Base-by-base conservation (phyloP, 30 jellyfish, hydroid and myxozoan species). In the Cassiopea andromeda region DNA sequence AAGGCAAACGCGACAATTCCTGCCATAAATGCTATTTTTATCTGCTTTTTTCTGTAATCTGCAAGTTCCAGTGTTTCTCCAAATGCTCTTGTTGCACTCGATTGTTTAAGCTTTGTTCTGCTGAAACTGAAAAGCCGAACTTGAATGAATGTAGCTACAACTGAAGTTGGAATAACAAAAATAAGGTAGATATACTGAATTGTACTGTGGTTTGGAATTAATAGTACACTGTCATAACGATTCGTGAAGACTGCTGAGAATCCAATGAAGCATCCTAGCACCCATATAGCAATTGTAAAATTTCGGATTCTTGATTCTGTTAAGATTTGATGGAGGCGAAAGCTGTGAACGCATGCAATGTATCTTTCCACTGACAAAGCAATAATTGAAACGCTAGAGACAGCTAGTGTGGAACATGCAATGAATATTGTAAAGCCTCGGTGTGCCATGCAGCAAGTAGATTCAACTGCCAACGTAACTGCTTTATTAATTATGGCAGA, bases 271-370 rank as follows among this genome's bases (percentile, higher is more conserved):
- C 38, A 48, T 18, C 87, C 87, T 5, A 78, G 59, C 7, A 50
- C 38, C 87, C 87, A 78, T 27, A 27, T 27, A 27, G 38, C 50
- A 57, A 57, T 46, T 38, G 54, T 48, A 15, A 8, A 6, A 16
- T 17, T 1, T 1, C 46, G 57, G 27, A 78, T 76, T 60, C 87
- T 57, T 4, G 43, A 6, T 8, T 48, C 54, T 18, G 87, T 15
- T 12, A 78, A 13, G 46, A 78, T 78, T 8, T 18, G 75, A 38
- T 78, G 87, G 16, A 78, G 75, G n/a, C 59, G 87, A 12, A 50
- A n/a, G 75, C 77, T 13, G 50, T 78, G 76, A 2, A 78, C n/a
- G 49, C 87, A 78, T 16, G 87, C 87, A 18, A 78, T 44, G 75
- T 78, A 78, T n/a, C 87, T 57, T 19, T 78, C 87, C 16, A 54